Conservation (phyloP, 64 coral and sea anemone species). For the Montipora foliosa region DNA sequence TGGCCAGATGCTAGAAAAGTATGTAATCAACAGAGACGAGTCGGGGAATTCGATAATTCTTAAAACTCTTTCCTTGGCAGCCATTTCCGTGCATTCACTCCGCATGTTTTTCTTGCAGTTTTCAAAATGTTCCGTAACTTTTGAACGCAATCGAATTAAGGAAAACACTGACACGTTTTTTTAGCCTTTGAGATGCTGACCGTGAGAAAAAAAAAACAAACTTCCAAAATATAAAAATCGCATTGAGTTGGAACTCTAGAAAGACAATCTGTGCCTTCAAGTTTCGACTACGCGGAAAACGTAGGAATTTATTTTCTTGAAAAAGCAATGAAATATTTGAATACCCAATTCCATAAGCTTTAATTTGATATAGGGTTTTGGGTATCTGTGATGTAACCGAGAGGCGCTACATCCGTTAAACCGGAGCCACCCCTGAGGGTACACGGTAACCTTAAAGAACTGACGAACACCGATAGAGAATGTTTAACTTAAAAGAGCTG, state of each 20-base stretch:
- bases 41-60: neutral
- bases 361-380: too few relatives aligned
- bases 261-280: neutral
- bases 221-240: neutral
- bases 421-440: neutral
- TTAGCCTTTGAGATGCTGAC: neutral
- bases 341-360: neutral
- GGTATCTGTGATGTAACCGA: neutral
- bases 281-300: conserved; percentile 1
- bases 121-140: conserved; percentile 7
- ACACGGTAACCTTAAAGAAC: neutral
- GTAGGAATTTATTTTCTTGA: conserved; percentile 4
- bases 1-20: neutral
- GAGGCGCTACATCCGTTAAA: conserved; percentile 6
- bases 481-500: neutral
- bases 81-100: neutral
- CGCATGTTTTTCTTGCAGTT: neutral
- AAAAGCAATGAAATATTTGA: neutral
- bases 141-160: conserved; percentile 1
- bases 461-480: neutral
- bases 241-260: conserved; percentile 7
- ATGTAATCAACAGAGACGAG: neutral
- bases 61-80: conserved; percentile 1
- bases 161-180: neutral
- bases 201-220: neutral